Conservation (phyloP, 2,797 vertebrate genomes). For the Brotogeris chrysoptera region DNA sequence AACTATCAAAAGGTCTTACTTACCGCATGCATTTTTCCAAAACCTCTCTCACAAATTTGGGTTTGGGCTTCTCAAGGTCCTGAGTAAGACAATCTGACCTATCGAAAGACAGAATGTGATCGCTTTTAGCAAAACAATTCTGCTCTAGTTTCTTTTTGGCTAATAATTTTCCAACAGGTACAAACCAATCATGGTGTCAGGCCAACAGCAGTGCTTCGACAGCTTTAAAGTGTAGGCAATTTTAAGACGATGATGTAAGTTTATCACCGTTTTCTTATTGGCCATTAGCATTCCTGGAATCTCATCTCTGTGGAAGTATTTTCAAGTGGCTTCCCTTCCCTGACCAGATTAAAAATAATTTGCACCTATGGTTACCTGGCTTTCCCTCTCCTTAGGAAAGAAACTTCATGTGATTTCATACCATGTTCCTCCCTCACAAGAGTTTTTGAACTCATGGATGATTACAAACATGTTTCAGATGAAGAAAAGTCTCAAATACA, state of each 20-base stretch:
- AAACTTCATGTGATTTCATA: background rate
- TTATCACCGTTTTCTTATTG: background rate
- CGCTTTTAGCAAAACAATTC: background rate
- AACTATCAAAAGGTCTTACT: slow-evolving; percentile 4
- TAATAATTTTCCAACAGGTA: background rate
- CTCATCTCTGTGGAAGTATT: background rate
- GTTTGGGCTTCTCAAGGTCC: slow-evolving; percentile 92
- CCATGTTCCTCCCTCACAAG: background rate
- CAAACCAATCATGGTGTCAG: background rate
- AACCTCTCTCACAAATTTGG: slow-evolving; percentile 97
- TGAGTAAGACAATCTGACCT: slow-evolving; percentile 94
- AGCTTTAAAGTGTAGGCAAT: background rate
- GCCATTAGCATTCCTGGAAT: background rate
- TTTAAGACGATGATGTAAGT: background rate
- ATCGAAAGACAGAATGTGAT: background rate
- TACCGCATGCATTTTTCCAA: slow-evolving; percentile 97
- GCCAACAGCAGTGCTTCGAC: background rate
- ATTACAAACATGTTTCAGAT: background rate
- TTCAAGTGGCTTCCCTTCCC: background rate
- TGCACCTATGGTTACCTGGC: background rate
- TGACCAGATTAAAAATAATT: background rate
- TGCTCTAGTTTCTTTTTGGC: background rate
- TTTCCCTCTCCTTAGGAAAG: background rate
- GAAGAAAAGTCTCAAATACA: background rate
- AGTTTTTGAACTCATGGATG: background rate